Evolutionary conservation across 2,797 vertebrate species (phyloP).

Genomic region (Cyprinella venusta): DNA sequence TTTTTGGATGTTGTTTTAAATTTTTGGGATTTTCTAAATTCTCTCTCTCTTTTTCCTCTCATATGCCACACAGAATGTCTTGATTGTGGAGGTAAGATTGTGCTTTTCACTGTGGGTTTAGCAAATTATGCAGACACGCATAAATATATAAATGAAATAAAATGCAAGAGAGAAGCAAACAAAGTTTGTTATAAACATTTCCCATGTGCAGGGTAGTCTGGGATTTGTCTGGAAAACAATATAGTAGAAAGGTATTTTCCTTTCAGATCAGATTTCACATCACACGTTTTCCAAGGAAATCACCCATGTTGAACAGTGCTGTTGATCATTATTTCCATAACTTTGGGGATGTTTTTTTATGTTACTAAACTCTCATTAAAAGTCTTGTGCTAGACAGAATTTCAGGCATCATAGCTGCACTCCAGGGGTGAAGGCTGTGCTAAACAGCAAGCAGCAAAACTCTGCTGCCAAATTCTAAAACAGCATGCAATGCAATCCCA

Average conservation of each 20-base stretch:
- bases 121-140: slow-evolving; percentile 5
- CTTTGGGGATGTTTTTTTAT: not conserved
- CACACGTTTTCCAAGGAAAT: slow-evolving; percentile 51
- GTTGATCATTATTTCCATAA: slow-evolving; percentile 20
- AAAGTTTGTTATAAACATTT: slow-evolving; percentile 64
- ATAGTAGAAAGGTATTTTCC: slow-evolving; percentile 37
- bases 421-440: not conserved
- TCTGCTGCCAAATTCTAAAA: too few species aligned
- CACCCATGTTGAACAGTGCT: slow-evolving; percentile 17
- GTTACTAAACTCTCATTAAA: not conserved
- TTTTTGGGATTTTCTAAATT: not conserved
- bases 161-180: slow-evolving; percentile 15
- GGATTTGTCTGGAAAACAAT: slow-evolving; percentile 47
- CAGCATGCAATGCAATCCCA: not conserved
- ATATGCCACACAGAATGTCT: slow-evolving; percentile 59
- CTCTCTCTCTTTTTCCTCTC: slow-evolving; percentile 36
- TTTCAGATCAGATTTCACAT: slow-evolving; percentile 55
- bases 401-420: not conserved
- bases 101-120: not conserved
- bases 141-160: not conserved
- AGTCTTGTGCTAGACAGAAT: not conserved
- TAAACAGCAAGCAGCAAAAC: not conserved
- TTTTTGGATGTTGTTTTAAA: not conserved
- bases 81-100: slow-evolving; percentile 65
- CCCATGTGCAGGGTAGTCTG: slow-evolving; percentile 28